Base-by-base conservation (phyloP, 2,888 invertebrate species). In the Drosophila heteroneura region DNA sequence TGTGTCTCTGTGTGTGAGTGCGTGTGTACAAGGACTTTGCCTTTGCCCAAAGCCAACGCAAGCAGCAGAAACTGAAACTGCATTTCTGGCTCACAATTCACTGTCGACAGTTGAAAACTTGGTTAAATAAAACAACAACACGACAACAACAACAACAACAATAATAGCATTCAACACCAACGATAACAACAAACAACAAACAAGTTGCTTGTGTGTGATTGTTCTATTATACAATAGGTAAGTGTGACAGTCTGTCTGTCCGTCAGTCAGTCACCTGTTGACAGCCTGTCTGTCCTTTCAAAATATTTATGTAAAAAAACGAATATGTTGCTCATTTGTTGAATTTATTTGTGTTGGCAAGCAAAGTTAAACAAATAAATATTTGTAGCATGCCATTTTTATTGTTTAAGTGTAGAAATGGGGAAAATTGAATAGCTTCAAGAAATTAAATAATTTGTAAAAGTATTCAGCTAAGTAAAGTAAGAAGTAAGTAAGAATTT, bases 241-340 rank as follows among this genome's bases (percentile, higher is more conserved):
- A 74, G 78, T 77, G 54, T 58, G 62, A 19, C 61, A 60, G 28
- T 52, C 30, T n/a, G 19, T n/a, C 52, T 4, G 65, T 51, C 57
- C 74, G 47, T 64, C 44, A 68, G 53, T 35, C 63, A 61, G 35
- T 72, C 87, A 85, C 90, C 85, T 85, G 85, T 85, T 89, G 85
- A 89, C 59, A 72, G 16, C 16, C 33, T 30, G 30, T 57, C 30
- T 49, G 28, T 56, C 33, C 26, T 41, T 35, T 28, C 26, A 14
- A 32, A 30, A 52, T 30, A 32, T 47, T 26, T 26, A 26, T 26
- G 1, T 9, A 7, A 16, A 47, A 16, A 26, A 35, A 35, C 1
- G 1, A 26, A 26, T 16, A 47, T 26, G 9, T 47, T 47, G 7
- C 26, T 26, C 16, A 47, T 47, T 47, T 47, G 9, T 47, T 16